Evolutionary conservation across 1,140 invertebrate genomes (phyloP).

Genomic region (Acromyrmex charruanus): DNA sequence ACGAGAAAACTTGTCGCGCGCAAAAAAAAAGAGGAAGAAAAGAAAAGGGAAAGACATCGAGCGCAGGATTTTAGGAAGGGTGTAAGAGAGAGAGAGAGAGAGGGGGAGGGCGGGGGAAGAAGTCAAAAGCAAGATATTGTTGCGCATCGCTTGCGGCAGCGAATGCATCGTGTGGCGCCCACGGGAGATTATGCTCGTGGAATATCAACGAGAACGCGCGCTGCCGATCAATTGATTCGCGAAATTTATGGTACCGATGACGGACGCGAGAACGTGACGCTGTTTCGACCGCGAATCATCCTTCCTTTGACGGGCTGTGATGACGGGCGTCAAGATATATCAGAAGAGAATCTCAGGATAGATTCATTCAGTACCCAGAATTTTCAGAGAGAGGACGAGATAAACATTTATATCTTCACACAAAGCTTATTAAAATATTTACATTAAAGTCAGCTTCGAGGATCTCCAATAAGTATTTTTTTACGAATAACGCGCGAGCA

Average conservation of each 20-base stretch:
- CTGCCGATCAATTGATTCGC: constrained; percentile 44
- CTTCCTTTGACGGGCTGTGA: background rate
- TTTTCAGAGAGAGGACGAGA: too few species aligned
- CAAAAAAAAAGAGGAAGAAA: constrained; percentile 41
- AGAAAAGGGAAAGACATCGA: background rate
- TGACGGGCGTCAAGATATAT: constrained; percentile 9
- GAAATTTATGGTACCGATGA: constrained; percentile 62
- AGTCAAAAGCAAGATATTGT: constrained; percentile 36
- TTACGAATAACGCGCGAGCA: too few species aligned
- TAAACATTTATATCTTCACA: too few species aligned
- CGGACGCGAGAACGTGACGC: constrained; percentile 43
- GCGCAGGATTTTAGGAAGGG: background rate
- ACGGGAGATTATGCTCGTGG: constrained; percentile 33
- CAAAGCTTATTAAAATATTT: too few species aligned
- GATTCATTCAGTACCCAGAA: too few species aligned
- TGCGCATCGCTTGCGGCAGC: constrained; percentile 13
- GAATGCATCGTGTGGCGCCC: background rate
- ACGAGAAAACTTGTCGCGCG: constrained; percentile 73
- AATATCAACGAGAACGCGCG: constrained; percentile 52
- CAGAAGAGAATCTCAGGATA: background rate
- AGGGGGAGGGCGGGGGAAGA: too few species aligned
- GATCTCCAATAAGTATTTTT: too few species aligned
- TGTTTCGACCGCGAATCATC: constrained; percentile 22
- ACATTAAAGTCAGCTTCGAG: too few species aligned
- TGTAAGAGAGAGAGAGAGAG: too few species aligned